phyloP scores from a whole-genome alignment of 2,888 invertebrate genomes.

The Lamellibrachia columna region DNA sequence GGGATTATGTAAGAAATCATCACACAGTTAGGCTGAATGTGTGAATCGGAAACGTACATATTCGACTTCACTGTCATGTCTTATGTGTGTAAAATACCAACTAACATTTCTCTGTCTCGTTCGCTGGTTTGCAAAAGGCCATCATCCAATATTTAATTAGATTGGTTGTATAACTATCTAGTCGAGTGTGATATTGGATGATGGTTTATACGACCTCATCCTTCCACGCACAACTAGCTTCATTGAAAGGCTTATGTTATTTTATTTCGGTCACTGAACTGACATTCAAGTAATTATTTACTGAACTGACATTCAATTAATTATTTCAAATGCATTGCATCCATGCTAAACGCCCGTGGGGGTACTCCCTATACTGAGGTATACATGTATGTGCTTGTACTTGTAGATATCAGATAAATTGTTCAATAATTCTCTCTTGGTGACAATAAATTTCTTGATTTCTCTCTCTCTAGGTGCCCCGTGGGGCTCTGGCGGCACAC shows the following conservation, averaged over 20 bases:
- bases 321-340: background rate
- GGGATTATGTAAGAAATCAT: background rate
- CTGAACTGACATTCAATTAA: background rate
- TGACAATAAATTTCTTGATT: too few relatives aligned
- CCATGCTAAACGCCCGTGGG: background rate
- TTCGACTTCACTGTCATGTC: background rate
- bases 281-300: background rate
- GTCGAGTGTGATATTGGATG: background rate
- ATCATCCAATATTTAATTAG: background rate
- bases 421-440: too few relatives aligned
- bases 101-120: background rate
- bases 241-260: background rate
- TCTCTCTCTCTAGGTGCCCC: too few relatives aligned
- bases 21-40: background rate
- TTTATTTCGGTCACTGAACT: background rate
- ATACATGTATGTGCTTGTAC: too few relatives aligned
- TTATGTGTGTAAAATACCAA: too few relatives aligned
- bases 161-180: background rate
- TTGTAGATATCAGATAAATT: too few relatives aligned
- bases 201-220: background rate
- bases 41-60: background rate
- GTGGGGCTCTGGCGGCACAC: too few relatives aligned
- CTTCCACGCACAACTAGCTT: background rate
- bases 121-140: background rate
- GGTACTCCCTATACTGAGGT: too few relatives aligned